These are phyloP conservation scores for Coecobrya sp. DNA, from an alignment of 2,888 invertebrate species.

Conservation along the genomic window DNA sequence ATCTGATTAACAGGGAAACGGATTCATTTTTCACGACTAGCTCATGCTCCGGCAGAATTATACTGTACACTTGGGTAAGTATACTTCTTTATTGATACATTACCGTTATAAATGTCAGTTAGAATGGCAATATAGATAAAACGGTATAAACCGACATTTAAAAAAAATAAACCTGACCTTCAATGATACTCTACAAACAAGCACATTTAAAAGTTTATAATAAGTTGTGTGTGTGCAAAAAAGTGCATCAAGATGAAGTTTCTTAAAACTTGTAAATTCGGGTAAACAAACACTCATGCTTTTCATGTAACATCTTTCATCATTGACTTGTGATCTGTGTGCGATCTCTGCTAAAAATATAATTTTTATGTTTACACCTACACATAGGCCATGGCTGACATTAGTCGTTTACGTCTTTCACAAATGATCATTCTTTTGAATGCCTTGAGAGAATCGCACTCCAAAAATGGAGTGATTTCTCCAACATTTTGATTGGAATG, in stretches of 20 bases:
- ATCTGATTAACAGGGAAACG: constrained; percentile 81
- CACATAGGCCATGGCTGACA: neutral
- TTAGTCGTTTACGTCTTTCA: neutral
- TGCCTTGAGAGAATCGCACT: too few species aligned
- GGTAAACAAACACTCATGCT: constrained; percentile 5
- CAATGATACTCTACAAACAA: neutral
- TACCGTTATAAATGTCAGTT: neutral
- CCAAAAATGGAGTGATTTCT: neutral
- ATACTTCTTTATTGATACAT: neutral
- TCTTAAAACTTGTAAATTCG: neutral
- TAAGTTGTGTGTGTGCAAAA: neutral
- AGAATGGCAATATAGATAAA: neutral
- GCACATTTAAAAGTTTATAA: neutral
- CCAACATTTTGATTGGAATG: neutral
- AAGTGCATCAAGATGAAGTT: neutral
- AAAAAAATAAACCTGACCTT: constrained; percentile 14
- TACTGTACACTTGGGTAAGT: constrained; percentile 84
- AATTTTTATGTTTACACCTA: neutral
- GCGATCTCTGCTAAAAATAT: neutral
- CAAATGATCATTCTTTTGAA: too few species aligned
- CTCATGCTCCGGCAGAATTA: constrained; percentile 84
- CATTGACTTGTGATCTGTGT: neutral
- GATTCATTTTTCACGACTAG: constrained; percentile 84
- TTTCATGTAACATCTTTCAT: constrained; percentile 3
- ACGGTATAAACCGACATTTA: neutral